Conservation (phyloP, 2,797 vertebrate genomes). For the Crossoptilon crossoptilon region DNA sequence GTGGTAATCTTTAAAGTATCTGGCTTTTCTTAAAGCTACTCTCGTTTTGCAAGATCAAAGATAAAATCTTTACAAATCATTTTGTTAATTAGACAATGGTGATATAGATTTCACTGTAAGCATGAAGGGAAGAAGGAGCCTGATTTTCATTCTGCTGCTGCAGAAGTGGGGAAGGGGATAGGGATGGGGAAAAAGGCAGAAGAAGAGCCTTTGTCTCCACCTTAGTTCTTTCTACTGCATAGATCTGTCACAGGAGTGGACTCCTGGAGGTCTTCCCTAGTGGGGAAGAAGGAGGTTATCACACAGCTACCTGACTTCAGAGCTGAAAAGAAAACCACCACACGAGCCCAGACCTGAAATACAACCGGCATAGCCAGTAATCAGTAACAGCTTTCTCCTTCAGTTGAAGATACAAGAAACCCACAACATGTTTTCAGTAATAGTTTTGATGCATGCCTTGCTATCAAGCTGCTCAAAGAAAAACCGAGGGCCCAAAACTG, state of each 20-base stretch:
- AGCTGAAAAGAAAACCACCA: slow-evolving; percentile 33
- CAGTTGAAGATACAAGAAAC: slow-evolving; percentile 59
- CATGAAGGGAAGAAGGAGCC: slow-evolving; percentile 40
- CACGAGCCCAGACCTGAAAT: slow-evolving; percentile 41
- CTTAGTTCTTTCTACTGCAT: not conserved
- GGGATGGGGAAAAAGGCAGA: not conserved
- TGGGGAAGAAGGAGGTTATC: slow-evolving; percentile 18
- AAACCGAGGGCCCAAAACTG: slow-evolving; percentile 11
- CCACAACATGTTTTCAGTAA: slow-evolving; percentile 39
- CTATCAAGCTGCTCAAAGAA: slow-evolving; percentile 58
- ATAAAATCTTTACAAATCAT: slow-evolving; percentile 82
- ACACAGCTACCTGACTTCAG: slow-evolving; percentile 12
- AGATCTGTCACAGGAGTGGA: not conserved
- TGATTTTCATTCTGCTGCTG: not conserved
- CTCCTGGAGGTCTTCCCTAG: not conserved
- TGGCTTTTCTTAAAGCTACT: slow-evolving; percentile 81
- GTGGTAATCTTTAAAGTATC: slow-evolving; percentile 78
- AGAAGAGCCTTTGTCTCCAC: not conserved
- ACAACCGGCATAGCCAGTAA: slow-evolving; percentile 9
- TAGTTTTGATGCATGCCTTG: slow-evolving; percentile 59
- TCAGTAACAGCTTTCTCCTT: slow-evolving; percentile 66
- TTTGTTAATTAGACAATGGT: slow-evolving; percentile 79
- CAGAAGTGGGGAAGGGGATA: not conserved
- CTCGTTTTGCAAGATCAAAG: slow-evolving; percentile 82
- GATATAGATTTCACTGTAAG: slow-evolving; percentile 73